Base-by-base conservation (phyloP, 2,888 invertebrate species). In the Dryomyza anilis region DNA sequence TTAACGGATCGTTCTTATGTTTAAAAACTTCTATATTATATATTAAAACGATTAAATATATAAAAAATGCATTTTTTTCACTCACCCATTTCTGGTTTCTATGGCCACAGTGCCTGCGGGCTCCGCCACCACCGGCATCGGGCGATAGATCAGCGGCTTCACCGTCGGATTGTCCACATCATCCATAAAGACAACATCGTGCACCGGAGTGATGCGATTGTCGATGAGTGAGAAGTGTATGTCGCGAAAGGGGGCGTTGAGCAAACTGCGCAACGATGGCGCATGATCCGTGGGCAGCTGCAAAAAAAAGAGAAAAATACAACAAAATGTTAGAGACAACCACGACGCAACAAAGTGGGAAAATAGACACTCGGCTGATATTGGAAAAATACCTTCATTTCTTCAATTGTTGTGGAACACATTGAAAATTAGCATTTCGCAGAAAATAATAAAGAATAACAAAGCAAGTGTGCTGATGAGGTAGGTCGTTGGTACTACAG, bases 171-270 rank as follows among this genome's bases (percentile, higher is more conserved):
- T 68, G 39, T 77, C 77, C 62, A 76, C 71, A 43, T 80, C 77
- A 65, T 82, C 78, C 8, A 79, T 70, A 62, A 78, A 81, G 43
- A 80, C 80, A 33, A 79, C 78, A 71, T 81, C 79, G 66, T 79
- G 78, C 10, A 81, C 79, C 39, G 80, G 76, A 29, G 78, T 74
- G 16, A 76, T 63, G 25, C 81, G 80, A 67, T 78, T 76, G 59
- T 78, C 78, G 66, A 73, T 70, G 30, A 71, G 70, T 27, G 71
- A 71, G 36, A 80, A 77, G 58, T 79, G 78, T 29, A 80, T 69
- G 68, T 82, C 81, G 14, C 80, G 77, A 63, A 82, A 81, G 16
- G 82, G 76, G 6, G 77, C 77, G 66, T 81, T 76, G 29, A 82
- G 68, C 2, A 82, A 70, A 59, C 81, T 82, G 62, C 81, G 78